Base-by-base conservation (phyloP, 2,888 invertebrate genomes). In the Troglohyphantes excavatus region DNA sequence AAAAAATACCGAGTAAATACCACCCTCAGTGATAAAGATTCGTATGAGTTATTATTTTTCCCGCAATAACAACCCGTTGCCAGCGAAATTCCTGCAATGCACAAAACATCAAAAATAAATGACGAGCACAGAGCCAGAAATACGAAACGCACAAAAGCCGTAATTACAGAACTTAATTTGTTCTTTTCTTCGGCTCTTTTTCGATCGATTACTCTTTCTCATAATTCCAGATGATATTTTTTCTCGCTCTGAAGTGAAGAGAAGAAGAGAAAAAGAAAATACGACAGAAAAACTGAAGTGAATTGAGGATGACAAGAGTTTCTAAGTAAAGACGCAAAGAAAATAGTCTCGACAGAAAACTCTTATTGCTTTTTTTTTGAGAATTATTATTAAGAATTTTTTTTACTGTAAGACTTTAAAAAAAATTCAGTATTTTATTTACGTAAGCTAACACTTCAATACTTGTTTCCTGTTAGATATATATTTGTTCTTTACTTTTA, bases 101-200 rank as follows among this genome's bases (percentile, higher is more conserved):
- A 53, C 9, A 26, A 72, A 23, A 26, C 46, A 46, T 2, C 3
- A 21, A 5, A 1, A 5, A 61, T 53, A 59, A 73, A 73, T 46
- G 46, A 46, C 46, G 17, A 6, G n/a, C 23, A 11, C 46, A n/a
- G 27, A 23, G 65, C 11, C 23, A 19, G 59, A 75, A 75, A 75
- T 59, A 29, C 59, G 75, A 75, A 75, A n/a, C 33, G 29, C 27
- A 59, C 75, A 61, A 65, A 53, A 78, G 43, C 43, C 46, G 65
- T 78, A 78, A 78, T 78, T 78, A 63, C 78, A 6, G 21, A 27
- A 23, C 78, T 65, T 78, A 78, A 78, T 78, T 78, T 65, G 78
- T 46, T 78, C 78, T 43, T 26, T 19, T 43, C 17, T 33, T 70
- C 39, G 21, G n/a, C n/a, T 46, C 21, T 53, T 53, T 17, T 23